Base-by-base conservation (phyloP, 2,888 invertebrate genomes). In the Clunio marinus region DNA sequence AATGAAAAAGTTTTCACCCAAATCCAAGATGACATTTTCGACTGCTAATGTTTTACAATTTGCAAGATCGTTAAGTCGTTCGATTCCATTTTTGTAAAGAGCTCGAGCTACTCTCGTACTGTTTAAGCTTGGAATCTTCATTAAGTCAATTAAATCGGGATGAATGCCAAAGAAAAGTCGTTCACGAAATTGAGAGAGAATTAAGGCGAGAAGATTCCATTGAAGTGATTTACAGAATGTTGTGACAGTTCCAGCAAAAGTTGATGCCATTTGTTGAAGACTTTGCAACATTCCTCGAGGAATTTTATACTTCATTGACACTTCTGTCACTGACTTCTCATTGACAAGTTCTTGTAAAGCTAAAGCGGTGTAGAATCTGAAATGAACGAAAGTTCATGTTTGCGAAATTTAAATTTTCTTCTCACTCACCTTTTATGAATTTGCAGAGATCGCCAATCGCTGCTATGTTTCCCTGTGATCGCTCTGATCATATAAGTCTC, bases 181-280 rank as follows among this genome's bases (percentile, higher is more conserved):
- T 74, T 91, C 89, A 80, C 97, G 95, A 78, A 99, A 97, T 78
- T 96, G 93, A 0, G 89, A 86, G 46, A 99, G 84, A 45, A 99
- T 81, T 71, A 94, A 81, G 77, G 96, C 91, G 74, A 99, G 83
- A 75, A 89, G 92, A 71, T 85, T 85, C 97, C 98, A 99, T 24
- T 96, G 93, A 10, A 99, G 80, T 67, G 94, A 88, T 71, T 85
- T 86, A 77, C 96, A 95, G 80, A 99, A 98, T n/a, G 92, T 87
- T 2, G 96, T 94, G 1, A 98, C 92, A 91, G 97, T 97, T 69
- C 91, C 92, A 68, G 97, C 96, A 83, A 96, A 97, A 35, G 95
- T 94, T 35, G 97, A 89, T 1, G 97, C 90, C 69, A 91, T 88
- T 77, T 96, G 96, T 78, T 99, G 98, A 27, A 99, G 82, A 69